A percentile compares a stretch with the other conserved stretches of the same genome.
These are phyloP conservation scores for Bombus superbus DNA, from an alignment of 1,140 invertebrate genomes.

Conservation along the genomic window DNA sequence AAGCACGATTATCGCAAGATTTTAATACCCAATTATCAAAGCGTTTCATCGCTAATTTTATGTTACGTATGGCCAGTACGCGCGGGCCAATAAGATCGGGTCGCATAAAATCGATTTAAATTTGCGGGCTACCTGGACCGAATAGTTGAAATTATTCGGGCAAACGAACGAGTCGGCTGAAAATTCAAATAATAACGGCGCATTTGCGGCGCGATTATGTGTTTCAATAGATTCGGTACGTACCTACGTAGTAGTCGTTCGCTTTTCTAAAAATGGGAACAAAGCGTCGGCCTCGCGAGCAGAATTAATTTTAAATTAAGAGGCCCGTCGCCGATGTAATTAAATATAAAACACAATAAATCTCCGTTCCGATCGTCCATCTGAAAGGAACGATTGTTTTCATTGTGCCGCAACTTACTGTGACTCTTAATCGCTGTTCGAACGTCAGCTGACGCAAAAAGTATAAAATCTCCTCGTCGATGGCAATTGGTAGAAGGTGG, in stretches of 20 bases:
- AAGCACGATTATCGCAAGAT: conserved; percentile 41
- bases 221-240: conserved; percentile 48
- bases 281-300: not conserved
- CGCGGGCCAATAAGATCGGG: conserved; percentile 58
- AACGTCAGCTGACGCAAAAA: not conserved
- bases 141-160: conserved; percentile 69
- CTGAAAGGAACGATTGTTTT: not conserved
- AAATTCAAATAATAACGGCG: conserved; percentile 62
- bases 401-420: not conserved
- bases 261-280: conserved; percentile 44
- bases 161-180: conserved; percentile 65
- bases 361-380: not conserved
- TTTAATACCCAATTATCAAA: conserved; percentile 62
- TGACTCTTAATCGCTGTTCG: not conserved
- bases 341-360: conserved; percentile 16
- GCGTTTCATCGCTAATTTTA: conserved; percentile 62
- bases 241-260: conserved; percentile 39
- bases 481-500: not conserved
- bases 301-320: conserved; percentile 24
- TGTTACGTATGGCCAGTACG: conserved; percentile 29
- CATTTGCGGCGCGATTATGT: conserved; percentile 43
- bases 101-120: conserved; percentile 63
- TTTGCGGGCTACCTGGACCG: conserved; percentile 63
- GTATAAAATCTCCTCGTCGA: not conserved
- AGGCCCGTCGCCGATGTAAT: conserved; percentile 10